Evolutionary conservation across 2,888 invertebrate species (phyloP).

Genomic region (Diarsia brunnea): DNA sequence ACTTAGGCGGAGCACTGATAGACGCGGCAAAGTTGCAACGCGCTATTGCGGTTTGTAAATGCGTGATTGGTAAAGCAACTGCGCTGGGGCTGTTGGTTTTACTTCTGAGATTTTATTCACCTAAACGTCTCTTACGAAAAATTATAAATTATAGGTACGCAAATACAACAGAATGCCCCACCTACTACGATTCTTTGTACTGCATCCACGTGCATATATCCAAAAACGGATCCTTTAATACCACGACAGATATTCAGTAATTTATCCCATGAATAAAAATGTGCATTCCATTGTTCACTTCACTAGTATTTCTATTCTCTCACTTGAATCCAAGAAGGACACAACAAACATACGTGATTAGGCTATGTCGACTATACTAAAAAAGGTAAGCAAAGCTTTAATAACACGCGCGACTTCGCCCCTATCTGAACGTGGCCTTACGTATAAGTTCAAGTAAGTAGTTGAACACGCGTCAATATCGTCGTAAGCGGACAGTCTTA

Average conservation of each 20-base stretch:
- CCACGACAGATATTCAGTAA: too few species aligned
- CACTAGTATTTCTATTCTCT: too few species aligned
- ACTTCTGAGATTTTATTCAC: neutral
- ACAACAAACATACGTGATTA: neutral
- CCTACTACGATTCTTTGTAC: too few species aligned
- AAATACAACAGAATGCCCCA: too few species aligned
- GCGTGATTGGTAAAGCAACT: slow-evolving; percentile 1
- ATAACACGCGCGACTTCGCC: neutral
- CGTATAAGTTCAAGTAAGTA: slow-evolving; percentile 22
- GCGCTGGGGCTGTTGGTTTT: neutral
- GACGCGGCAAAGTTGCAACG: slow-evolving; percentile 8
- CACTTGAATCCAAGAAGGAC: too few species aligned
- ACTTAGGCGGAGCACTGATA: slow-evolving; percentile 27
- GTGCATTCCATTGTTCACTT: too few species aligned
- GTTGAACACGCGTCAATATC: slow-evolving; percentile 31
- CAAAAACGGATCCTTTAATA: too few species aligned
- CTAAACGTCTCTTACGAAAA: neutral
- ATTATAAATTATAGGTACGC: too few species aligned
- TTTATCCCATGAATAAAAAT: too few species aligned
- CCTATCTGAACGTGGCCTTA: slow-evolving; percentile 19
- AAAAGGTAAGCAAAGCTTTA: neutral
- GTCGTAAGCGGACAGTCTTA: slow-evolving; percentile 41
- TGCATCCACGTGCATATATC: too few species aligned
- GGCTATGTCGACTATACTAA: neutral
- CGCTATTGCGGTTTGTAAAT: slow-evolving; percentile 5